Evolutionary conservation across 1,140 invertebrate genomes (phyloP).

Genomic region (Drosophila guanche): DNA sequence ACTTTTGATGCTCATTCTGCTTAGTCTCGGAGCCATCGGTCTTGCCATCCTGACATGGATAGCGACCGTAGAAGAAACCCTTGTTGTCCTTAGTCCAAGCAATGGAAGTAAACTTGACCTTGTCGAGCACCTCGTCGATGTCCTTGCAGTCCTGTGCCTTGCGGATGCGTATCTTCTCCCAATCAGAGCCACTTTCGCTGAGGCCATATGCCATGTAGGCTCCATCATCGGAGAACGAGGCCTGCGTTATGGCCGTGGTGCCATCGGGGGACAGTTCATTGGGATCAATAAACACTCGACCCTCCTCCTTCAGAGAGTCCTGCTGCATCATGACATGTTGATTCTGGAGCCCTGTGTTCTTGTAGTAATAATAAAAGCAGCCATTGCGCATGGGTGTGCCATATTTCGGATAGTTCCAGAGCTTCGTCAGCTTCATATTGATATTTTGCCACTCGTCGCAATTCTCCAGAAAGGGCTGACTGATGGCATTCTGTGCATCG

Average conservation of each 20-base stretch:
- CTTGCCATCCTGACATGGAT: slow-evolving; percentile 90
- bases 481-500: slow-evolving; percentile 95
- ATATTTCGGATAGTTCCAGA: slow-evolving; percentile 98
- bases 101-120: slow-evolving; percentile 95
- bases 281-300: slow-evolving; percentile 95
- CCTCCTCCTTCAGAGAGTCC: slow-evolving; percentile 90
- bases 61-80: slow-evolving; percentile 96
- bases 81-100: slow-evolving; percentile 97
- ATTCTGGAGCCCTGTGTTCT: slow-evolving; percentile 97
- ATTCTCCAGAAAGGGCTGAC: slow-evolving; percentile 91
- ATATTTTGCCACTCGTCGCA: slow-evolving; percentile 90
- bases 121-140: slow-evolving; percentile 93
- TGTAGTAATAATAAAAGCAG: slow-evolving; percentile 94
- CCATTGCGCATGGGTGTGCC: slow-evolving; percentile 93
- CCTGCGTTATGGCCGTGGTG: slow-evolving; percentile 92
- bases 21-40: slow-evolving; percentile 96
- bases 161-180: slow-evolving; percentile 94
- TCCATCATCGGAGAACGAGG: slow-evolving; percentile 95
- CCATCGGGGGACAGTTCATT: slow-evolving; percentile 97
- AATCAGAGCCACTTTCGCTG: slow-evolving; percentile 96
- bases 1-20: slow-evolving; percentile 94
- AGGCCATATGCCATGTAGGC: slow-evolving; percentile 95
- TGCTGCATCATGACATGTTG: slow-evolving; percentile 98
- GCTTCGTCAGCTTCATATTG: slow-evolving; percentile 90
- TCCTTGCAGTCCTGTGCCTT: slow-evolving; percentile 92